phyloP scores from a whole-genome alignment of 2,113 vertebrate genomes.

The Chamaea fasciata region DNA sequence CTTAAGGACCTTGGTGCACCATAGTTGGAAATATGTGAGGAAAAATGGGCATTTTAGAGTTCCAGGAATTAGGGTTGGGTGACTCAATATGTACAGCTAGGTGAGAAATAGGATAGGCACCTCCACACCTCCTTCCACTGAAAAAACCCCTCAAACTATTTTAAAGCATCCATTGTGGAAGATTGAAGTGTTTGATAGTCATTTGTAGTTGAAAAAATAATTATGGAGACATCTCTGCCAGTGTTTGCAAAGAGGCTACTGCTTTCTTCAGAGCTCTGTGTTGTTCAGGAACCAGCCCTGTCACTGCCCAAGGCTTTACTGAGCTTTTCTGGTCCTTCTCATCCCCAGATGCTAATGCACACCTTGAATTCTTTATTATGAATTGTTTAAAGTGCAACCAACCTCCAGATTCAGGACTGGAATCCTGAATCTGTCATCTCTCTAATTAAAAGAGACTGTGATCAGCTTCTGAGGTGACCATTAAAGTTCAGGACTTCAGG shows the following conservation, averaged over 20 bases:
- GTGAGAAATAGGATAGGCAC: not conserved
- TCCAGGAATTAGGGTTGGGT: not conserved
- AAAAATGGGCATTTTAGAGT: not conserved
- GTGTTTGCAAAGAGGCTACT: not conserved
- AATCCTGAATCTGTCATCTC: not conserved
- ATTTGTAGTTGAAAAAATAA: not conserved
- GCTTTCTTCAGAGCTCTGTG: not conserved
- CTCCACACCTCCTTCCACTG: not conserved
- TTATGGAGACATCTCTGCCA: not conserved
- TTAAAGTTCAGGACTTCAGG: not conserved
- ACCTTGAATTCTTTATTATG: not conserved
- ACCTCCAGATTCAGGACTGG: not conserved
- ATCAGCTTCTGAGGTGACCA: not conserved
- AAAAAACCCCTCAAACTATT: not conserved
- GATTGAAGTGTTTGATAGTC: not conserved
- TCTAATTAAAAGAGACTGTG: not conserved
- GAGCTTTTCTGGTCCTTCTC: not conserved
- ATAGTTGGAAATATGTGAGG: not conserved
- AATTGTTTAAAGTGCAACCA: not conserved
- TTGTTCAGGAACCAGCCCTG: not conserved
- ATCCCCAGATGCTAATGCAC: not conserved
- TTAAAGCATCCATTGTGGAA: not conserved
- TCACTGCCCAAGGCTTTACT: not conserved
- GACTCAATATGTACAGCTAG: not conserved
- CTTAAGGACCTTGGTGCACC: not conserved